phyloP scores from a whole-genome alignment of 2,113 vertebrate species.

The Melanerpes aurifrons region DNA sequence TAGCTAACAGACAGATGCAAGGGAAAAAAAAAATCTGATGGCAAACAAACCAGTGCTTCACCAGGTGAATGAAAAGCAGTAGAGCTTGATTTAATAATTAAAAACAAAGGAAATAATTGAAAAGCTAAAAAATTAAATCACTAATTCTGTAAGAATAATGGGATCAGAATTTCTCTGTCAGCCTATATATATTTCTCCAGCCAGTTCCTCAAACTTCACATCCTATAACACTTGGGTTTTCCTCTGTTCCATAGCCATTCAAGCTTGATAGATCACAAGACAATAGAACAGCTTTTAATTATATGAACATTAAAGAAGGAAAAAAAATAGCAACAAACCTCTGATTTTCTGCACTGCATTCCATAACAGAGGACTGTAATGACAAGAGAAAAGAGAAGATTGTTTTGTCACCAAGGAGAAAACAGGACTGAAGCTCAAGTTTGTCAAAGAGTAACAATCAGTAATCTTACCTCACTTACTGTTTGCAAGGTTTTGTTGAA shows the following conservation, averaged over 20 bases:
- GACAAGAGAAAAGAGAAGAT: conserved; percentile 23
- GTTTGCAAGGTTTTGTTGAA: conserved; percentile 77
- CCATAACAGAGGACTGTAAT: conserved; percentile 75
- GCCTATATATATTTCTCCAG: background rate
- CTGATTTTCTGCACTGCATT: conserved; percentile 72
- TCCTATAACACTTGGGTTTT: background rate
- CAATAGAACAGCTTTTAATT: background rate
- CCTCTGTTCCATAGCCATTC: background rate
- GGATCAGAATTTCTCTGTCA: background rate
- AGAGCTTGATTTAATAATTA: background rate
- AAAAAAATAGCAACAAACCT: conserved; percentile 70
- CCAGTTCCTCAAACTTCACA: background rate
- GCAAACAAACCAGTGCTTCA: too few relatives aligned
- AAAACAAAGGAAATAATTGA: background rate
- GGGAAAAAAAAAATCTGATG: too few relatives aligned
- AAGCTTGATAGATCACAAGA: background rate
- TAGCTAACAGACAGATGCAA: too few relatives aligned
- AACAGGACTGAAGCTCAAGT: background rate
- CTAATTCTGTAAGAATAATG: background rate
- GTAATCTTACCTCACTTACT: conserved; percentile 74
- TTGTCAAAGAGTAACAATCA: conserved; percentile 11
- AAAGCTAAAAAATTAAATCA: background rate
- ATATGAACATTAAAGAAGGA: background rate
- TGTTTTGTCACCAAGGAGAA: conserved; percentile 16
- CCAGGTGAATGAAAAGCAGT: background rate